Conservation (phyloP, 2,888 invertebrate species). For the Calliphora vomitoria region DNA sequence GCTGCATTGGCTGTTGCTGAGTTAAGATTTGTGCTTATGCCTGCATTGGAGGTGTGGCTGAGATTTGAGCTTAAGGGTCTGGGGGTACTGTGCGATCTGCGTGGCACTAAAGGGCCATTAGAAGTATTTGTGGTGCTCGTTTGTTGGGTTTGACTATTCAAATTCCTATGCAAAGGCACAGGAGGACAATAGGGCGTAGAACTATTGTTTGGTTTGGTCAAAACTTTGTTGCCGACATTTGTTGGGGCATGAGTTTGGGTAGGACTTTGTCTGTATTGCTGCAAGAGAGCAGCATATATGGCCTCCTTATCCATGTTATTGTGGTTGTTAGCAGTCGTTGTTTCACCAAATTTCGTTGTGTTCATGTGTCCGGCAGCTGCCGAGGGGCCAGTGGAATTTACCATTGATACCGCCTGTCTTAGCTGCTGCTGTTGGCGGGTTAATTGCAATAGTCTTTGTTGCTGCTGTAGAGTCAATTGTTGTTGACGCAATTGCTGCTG, state of each 20-base stretch:
- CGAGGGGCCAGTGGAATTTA: conserved; percentile 31
- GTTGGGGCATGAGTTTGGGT: conserved; percentile 69
- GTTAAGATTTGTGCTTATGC: conserved; percentile 64
- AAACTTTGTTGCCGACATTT: conserved; percentile 19
- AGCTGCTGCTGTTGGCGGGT: conserved; percentile 81
- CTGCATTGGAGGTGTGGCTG: conserved; percentile 69
- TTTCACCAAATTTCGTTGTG: conserved; percentile 62
- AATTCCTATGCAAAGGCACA: conserved; percentile 79
- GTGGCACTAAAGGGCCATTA: conserved; percentile 79
- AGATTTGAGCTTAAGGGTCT: conserved; percentile 76
- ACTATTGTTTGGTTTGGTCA: not conserved
- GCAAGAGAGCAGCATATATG: conserved; percentile 82
- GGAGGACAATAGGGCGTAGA: conserved; percentile 75
- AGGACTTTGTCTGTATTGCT: conserved; percentile 82
- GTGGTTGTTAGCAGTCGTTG: conserved; percentile 69
- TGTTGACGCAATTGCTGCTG: conserved; percentile 75
- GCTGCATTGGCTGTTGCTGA: conserved; percentile 28
- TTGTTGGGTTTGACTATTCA: not conserved
- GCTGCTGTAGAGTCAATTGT: conserved; percentile 75
- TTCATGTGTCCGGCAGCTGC: not conserved
- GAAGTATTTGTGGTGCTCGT: conserved; percentile 34
- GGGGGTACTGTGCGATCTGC: conserved; percentile 84
- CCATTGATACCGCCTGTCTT: conserved; percentile 78
- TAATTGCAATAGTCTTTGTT: conserved; percentile 81
- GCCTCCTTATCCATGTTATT: conserved; percentile 80